Conservation (phyloP, 1,140 invertebrate genomes). For the Aphis craccivora region DNA sequence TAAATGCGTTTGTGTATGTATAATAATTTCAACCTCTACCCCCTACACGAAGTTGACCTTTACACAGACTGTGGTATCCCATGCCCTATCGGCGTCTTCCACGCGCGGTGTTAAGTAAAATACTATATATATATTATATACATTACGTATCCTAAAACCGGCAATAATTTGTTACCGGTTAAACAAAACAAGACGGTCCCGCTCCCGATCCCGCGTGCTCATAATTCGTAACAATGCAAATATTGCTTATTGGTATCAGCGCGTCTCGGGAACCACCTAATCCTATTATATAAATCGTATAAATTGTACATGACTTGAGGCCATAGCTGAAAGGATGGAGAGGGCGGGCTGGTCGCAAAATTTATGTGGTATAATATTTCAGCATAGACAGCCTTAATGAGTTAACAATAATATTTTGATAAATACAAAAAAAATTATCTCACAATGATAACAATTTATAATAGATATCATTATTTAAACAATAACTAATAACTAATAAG, state of each 20-base stretch:
- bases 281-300: slow-evolving; percentile 12
- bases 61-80: background rate
- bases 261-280: background rate
- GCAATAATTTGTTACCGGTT: slow-evolving; percentile 27
- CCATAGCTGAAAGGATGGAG: too few species aligned
- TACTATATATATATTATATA: background rate
- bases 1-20: background rate
- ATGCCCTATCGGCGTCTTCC: slow-evolving; percentile 31
- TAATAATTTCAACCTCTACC: background rate
- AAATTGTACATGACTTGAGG: background rate
- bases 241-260: slow-evolving; percentile 40
- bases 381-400: background rate
- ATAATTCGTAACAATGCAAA: slow-evolving; percentile 36
- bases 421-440: background rate
- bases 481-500: too few species aligned
- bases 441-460: background rate
- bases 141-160: background rate
- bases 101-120: slow-evolving; percentile 13
- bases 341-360: background rate
- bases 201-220: background rate
- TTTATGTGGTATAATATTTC: background rate
- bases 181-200: background rate
- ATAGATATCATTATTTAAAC: too few species aligned
- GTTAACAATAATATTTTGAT: background rate
- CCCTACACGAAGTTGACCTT: background rate